phyloP scores from a whole-genome alignment of 2,888 invertebrate genomes.

The Calephelis perditalis region DNA sequence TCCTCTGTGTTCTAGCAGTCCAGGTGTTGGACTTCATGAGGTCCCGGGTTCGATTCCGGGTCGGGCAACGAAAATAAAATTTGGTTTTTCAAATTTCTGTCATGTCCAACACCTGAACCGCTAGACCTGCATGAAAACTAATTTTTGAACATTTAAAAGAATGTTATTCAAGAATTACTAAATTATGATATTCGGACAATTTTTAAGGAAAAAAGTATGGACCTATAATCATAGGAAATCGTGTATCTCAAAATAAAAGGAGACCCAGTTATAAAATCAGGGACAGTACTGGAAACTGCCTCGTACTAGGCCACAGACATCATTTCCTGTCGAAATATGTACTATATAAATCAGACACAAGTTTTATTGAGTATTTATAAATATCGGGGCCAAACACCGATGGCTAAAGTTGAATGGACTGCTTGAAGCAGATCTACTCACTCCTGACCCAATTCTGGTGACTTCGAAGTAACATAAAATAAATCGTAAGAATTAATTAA shows the following conservation, averaged over 20 bases:
- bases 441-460: slow-evolving; percentile 2
- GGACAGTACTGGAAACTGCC: neutral
- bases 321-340: slow-evolving; percentile 10
- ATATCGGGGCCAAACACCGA: slow-evolving; percentile 20
- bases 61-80: too few relatives aligned
- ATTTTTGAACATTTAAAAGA: too few relatives aligned
- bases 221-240: neutral
- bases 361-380: slow-evolving; percentile 25
- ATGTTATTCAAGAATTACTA: too few relatives aligned
- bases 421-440: slow-evolving; percentile 12
- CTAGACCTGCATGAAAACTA: too few relatives aligned
- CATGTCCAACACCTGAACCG: too few relatives aligned
- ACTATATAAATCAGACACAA: slow-evolving; percentile 22
- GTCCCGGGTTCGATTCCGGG: too few relatives aligned
- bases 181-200: too few relatives aligned
- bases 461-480: slow-evolving; percentile 3
- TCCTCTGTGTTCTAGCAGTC: too few relatives aligned
- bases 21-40: too few relatives aligned
- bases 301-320: slow-evolving; percentile 4
- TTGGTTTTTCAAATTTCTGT: too few relatives aligned
- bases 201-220: too few relatives aligned
- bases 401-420: slow-evolving; percentile 21
- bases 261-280: slow-evolving; percentile 4
- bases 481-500: neutral
- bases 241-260: neutral